These are phyloP conservation scores for Teleiodes luculella DNA, from an alignment of 2,888 invertebrate genomes.

Conservation along the genomic window DNA sequence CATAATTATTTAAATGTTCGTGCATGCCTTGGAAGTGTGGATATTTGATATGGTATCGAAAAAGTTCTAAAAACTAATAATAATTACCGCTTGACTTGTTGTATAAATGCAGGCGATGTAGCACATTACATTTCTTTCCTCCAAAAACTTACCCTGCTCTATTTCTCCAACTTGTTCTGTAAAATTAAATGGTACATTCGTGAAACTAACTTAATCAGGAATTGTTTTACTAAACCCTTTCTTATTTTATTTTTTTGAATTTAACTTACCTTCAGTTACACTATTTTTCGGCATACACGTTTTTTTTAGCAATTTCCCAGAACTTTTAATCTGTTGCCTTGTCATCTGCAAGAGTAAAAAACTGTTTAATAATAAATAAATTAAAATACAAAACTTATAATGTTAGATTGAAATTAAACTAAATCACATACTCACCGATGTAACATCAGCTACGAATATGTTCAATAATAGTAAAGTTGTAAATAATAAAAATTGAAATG, in stretches of 20 bases:
- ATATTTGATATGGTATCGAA: no score
- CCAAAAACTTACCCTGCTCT: slow-evolving; percentile 42
- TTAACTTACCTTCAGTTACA: slow-evolving; percentile 59
- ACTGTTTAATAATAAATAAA: no score
- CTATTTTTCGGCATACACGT: slow-evolving; percentile 80
- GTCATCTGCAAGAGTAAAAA: slow-evolving; percentile 47
- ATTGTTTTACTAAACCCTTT: no score
- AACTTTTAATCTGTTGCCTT: slow-evolving; percentile 79
- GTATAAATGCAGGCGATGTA: slow-evolving; percentile 45
- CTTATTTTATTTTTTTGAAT: not conserved
- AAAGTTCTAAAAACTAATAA: slow-evolving; percentile 9
- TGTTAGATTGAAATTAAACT: no score
- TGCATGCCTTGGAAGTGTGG: no score
- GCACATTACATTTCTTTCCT: slow-evolving; percentile 47
- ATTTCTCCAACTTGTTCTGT: slow-evolving; percentile 42
- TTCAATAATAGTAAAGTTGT: slow-evolving; percentile 1
- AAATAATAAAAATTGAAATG: no score
- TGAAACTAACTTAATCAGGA: no score
- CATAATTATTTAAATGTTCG: no score
- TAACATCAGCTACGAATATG: not conserved
- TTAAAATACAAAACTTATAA: no score
- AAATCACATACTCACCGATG: not conserved
- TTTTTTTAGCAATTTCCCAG: slow-evolving; percentile 79
- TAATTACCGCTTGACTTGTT: slow-evolving; percentile 37
- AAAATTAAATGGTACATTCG: no score